These are phyloP conservation scores for Xylocopa sonorina DNA, from an alignment of 1,140 invertebrate genomes.

Conservation along the genomic window DNA sequence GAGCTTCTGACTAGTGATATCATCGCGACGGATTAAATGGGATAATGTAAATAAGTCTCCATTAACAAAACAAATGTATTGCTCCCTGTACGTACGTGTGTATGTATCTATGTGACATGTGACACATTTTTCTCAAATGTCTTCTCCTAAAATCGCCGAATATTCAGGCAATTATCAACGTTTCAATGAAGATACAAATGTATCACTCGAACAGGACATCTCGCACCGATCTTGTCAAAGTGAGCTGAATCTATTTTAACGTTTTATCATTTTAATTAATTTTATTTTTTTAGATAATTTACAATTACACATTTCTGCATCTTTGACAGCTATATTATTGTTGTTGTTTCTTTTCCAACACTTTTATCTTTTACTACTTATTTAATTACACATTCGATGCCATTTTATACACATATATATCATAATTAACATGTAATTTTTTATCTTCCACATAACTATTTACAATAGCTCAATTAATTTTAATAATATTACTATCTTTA, in stretches of 20 bases:
- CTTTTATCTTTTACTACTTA: slow-evolving; percentile 41
- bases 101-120: slow-evolving; percentile 47
- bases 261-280: background rate
- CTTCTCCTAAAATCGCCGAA: slow-evolving; percentile 57
- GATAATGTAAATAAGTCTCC: background rate
- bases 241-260: slow-evolving; percentile 52
- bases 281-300: background rate
- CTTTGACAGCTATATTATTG: background rate
- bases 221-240: slow-evolving; percentile 69
- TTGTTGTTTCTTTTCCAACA: slow-evolving; percentile 9
- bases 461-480: too few species aligned
- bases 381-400: background rate
- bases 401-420: background rate
- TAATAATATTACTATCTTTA: background rate
- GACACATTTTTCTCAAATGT: slow-evolving; percentile 63
- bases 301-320: background rate
- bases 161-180: slow-evolving; percentile 71
- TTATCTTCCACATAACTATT: background rate
- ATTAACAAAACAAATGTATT: slow-evolving; percentile 16
- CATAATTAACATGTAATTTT: background rate
- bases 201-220: slow-evolving; percentile 59
- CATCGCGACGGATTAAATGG: background rate
- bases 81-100: background rate
- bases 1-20: slow-evolving; percentile 2
- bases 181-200: slow-evolving; percentile 69